phyloP scores from a whole-genome alignment of 2,113 vertebrate genomes.

The Variabilichromis moorii region DNA sequence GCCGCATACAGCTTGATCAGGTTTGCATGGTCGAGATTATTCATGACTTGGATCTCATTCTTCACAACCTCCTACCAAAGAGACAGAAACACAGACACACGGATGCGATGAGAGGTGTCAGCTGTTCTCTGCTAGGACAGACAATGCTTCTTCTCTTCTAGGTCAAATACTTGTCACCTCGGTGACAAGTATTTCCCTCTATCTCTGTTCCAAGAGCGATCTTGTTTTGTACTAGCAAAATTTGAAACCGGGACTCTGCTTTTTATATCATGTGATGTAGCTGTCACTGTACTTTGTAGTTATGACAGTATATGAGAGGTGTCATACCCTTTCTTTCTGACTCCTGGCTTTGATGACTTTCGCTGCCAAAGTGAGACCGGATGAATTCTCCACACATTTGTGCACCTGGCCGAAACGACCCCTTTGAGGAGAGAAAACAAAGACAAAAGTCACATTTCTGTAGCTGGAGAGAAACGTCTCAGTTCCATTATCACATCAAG shows the following conservation, averaged over 20 bases:
- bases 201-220: slow-evolving; percentile 39
- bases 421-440: slow-evolving; percentile 55
- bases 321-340: slow-evolving; percentile 86
- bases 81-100: slow-evolving; percentile 7
- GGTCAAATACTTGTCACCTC: slow-evolving; percentile 58
- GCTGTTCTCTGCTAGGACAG: slow-evolving; percentile 46
- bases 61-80: slow-evolving; percentile 86
- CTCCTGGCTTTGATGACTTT: slow-evolving; percentile 91
- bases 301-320: background rate
- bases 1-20: slow-evolving; percentile 96
- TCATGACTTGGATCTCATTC: slow-evolving; percentile 96
- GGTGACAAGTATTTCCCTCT: slow-evolving; percentile 30
- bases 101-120: slow-evolving; percentile 39
- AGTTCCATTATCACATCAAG: background rate
- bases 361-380: slow-evolving; percentile 90
- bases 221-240: slow-evolving; percentile 7
- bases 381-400: slow-evolving; percentile 92
- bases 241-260: background rate
- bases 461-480: background rate
- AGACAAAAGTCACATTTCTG: background rate
- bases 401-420: slow-evolving; percentile 95
- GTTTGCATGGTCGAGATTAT: slow-evolving; percentile 90
- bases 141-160: slow-evolving; percentile 48
- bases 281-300: background rate
- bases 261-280: slow-evolving; percentile 21